Conservation (phyloP, 2,888 invertebrate species). For the Chymomyza fuscimana region DNA sequence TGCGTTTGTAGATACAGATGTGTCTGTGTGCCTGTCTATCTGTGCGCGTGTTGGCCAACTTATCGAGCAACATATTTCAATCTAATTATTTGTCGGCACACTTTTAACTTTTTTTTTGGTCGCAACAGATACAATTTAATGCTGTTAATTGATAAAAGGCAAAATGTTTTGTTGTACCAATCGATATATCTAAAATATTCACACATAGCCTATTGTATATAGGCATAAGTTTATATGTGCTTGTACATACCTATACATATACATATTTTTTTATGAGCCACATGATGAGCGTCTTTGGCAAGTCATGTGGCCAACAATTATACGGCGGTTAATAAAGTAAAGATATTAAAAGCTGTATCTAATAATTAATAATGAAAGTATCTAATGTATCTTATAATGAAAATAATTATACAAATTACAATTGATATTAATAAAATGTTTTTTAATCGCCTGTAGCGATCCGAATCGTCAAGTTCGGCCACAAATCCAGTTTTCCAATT, state of each 20-base stretch:
- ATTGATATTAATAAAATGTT: background rate
- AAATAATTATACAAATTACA: background rate
- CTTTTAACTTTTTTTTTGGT: background rate
- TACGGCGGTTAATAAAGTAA: background rate
- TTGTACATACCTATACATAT: background rate
- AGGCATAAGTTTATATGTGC: no score
- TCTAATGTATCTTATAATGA: background rate
- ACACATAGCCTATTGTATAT: background rate
- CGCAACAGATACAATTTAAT: slow-evolving; percentile 2
- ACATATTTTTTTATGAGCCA: background rate
- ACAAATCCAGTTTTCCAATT: no score
- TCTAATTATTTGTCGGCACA: slow-evolving; percentile 4
- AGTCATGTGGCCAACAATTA: background rate
- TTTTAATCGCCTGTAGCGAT: background rate
- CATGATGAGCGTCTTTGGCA: background rate
- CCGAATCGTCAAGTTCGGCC: no score
- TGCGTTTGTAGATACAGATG: background rate
- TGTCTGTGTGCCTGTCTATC: background rate
- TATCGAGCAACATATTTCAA: slow-evolving; percentile 5
- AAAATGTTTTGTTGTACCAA: slow-evolving; percentile 3
- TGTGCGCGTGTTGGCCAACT: slow-evolving; percentile 4
- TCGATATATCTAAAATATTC: background rate
- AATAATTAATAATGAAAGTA: background rate
- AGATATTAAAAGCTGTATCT: background rate
- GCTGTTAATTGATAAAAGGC: slow-evolving; percentile 7